Conservation (phyloP, 2,113 vertebrate genomes). For the Leptodactylus fuscus region DNA sequence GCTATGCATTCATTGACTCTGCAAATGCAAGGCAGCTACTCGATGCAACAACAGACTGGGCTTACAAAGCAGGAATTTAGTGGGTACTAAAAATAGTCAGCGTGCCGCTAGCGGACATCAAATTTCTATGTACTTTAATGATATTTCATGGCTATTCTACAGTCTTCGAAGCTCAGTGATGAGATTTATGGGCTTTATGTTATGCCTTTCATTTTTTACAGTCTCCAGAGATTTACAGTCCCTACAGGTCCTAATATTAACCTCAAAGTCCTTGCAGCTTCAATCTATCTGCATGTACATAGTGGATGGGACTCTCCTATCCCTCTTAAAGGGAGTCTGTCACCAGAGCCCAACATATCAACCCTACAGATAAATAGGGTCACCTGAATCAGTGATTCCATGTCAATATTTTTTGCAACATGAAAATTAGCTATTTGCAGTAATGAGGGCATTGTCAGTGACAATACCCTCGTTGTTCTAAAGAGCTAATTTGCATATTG, state of each 20-base stretch:
- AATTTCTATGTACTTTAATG: not conserved
- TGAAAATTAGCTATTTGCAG: no score
- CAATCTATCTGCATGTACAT: no score
- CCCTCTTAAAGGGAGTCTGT: no score
- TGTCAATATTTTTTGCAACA: no score
- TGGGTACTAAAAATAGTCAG: not conserved
- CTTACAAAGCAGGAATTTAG: not conserved
- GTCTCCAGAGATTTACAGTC: not conserved
- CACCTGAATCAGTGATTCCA: no score
- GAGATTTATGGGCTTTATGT: not conserved
- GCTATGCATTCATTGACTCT: not conserved
- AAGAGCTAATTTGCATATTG: no score
- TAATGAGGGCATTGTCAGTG: no score
- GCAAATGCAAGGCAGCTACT: not conserved
- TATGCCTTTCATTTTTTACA: not conserved
- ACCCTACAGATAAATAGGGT: no score
- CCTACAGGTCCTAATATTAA: not conserved
- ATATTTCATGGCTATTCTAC: not conserved
- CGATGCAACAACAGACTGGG: not conserved
- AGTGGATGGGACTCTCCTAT: no score
- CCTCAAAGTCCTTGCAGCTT: not conserved
- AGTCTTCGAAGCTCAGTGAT: not conserved
- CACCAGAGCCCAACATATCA: no score
- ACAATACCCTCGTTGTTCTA: no score
- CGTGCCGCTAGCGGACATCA: not conserved